Evolutionary conservation across 2,888 invertebrate species (phyloP).

Genomic region (Cataglyphis altisquamis): DNA sequence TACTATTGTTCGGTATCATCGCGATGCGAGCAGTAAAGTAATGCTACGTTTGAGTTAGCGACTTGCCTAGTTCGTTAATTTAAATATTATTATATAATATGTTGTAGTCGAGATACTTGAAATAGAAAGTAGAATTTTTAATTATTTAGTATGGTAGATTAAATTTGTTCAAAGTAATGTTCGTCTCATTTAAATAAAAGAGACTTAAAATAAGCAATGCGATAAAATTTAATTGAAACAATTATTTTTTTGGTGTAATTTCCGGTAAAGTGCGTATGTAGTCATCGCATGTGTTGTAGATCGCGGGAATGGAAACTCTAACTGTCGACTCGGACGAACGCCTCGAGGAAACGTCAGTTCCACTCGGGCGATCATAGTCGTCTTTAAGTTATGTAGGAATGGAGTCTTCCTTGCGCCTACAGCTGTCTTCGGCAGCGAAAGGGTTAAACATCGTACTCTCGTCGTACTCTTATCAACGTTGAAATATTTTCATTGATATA

Average conservation of each 20-base stretch:
- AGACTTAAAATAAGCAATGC: background rate
- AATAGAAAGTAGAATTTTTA: background rate
- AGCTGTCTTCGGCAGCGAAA: slow-evolving; percentile 35
- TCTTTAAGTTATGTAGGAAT: slow-evolving; percentile 47
- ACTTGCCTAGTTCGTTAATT: background rate
- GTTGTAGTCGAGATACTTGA: background rate
- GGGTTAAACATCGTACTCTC: slow-evolving; percentile 28
- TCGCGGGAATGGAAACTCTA: slow-evolving; percentile 36
- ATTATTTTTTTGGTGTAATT: slow-evolving; percentile 32
- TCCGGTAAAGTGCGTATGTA: slow-evolving; percentile 36
- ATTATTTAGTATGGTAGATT: background rate
- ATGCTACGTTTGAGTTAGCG: background rate
- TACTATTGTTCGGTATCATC: slow-evolving; percentile 35
- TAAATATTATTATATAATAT: background rate
- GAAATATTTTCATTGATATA: slow-evolving; percentile 44
- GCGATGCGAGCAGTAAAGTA: slow-evolving; percentile 3
- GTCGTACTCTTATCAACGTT: slow-evolving; percentile 41
- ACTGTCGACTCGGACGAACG: slow-evolving; percentile 39
- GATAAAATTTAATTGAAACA: slow-evolving; percentile 12
- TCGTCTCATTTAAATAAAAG: background rate
- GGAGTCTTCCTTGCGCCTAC: slow-evolving; percentile 24
- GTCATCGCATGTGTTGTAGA: slow-evolving; percentile 23
- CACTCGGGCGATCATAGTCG: slow-evolving; percentile 45
- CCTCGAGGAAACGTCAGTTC: slow-evolving; percentile 48
- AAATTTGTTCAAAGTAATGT: background rate